These are phyloP conservation scores for Vicugna pacos DNA, from an alignment of 2,113 vertebrate genomes.

Conservation along the genomic window DNA sequence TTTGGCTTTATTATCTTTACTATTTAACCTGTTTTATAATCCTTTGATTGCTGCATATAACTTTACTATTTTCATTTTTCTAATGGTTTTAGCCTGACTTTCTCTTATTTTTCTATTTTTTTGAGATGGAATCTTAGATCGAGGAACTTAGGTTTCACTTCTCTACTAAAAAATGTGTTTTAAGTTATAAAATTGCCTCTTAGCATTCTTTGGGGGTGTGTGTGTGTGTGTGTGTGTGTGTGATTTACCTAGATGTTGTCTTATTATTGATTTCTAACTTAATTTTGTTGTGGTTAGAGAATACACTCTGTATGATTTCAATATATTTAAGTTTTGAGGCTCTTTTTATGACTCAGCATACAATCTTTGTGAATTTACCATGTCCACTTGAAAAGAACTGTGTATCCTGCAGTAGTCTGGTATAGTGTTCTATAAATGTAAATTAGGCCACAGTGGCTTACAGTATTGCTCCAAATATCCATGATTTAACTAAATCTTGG, in stretches of 20 bases:
- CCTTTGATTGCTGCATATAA: neutral
- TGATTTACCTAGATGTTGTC: neutral
- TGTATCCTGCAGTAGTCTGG: neutral
- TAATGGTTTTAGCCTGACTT: neutral
- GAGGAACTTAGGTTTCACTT: neutral
- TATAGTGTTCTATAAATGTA: neutral
- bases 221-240: neutral
- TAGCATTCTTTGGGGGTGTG: neutral
- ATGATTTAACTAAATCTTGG: neutral
- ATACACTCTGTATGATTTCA: neutral
- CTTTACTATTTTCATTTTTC: neutral
- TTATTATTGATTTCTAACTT: neutral
- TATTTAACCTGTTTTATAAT: neutral
- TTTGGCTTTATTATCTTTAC: slow-evolving; percentile 5
- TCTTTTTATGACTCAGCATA: neutral
- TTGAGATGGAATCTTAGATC: neutral
- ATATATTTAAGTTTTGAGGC: neutral
- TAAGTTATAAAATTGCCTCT: neutral
- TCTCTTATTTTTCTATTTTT: slow-evolving; percentile 12
- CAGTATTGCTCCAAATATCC: neutral
- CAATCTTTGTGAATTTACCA: neutral
- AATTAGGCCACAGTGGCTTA: neutral
- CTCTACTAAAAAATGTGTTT: neutral
- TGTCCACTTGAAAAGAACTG: neutral
- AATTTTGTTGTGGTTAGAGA: slow-evolving; percentile 18